Base-by-base conservation (phyloP, 2,888 invertebrate species). In the Tortrix viridana region DNA sequence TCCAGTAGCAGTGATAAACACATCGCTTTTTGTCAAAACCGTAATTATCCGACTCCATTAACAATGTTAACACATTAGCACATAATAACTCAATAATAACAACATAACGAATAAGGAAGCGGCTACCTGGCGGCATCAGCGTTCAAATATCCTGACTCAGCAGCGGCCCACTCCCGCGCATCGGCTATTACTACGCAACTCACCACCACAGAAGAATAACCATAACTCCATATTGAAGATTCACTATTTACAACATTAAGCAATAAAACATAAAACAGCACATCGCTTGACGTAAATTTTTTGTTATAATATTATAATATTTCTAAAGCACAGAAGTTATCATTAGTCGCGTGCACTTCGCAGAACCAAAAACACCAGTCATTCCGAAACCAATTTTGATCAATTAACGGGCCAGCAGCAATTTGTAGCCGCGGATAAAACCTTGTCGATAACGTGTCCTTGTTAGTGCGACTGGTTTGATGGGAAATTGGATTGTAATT, bases 91-190 rank as follows among this genome's bases (percentile, higher is more conserved):
- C 47, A 38, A 56, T 65, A 67, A 67, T 67, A 65, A 67, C 60
- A 60, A 64, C 52, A 57, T 56, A 49, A 52, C 52, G 53, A 67
- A 66, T 61, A 71, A 71, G 68, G 66, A 68, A 64, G 74, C 76
- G 65, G 62, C 65, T 70, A 69, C 74, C 80, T 79, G 79, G 53
- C 53, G 38, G 20, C 53, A 38, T n/a, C 53, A 74, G 70, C 85
- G 80, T 79, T 89, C 86, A 89, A 85, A 72, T 83, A 65, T 70
- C 81, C 89, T 91, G 91, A 90, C 88, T 91, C 90, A 89, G 89
- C 89, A 86, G 68, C 69, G 71, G 71, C 72, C 76, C 84, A 81
- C 81, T 82, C 80, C 80, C 71, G 76, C 74, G 74, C 79, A 73
- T 74, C 72, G 66, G 66, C 73, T 81, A 86, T 86, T 86, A 86